phyloP scores from a whole-genome alignment of 1,140 invertebrate genomes.

The Cyrtorhinus lividipennis region DNA sequence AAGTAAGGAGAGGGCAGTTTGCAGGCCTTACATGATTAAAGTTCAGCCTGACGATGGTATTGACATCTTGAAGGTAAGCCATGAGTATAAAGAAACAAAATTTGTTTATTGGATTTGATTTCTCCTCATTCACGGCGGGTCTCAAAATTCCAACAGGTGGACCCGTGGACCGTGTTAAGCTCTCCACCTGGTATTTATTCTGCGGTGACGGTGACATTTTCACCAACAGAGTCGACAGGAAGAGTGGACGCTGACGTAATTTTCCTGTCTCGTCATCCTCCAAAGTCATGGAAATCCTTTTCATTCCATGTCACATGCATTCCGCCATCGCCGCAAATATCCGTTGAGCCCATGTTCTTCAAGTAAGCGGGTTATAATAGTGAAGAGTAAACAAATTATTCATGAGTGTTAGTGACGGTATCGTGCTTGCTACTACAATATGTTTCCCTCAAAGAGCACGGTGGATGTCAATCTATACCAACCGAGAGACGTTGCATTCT shows the following conservation, averaged over 20 bases:
- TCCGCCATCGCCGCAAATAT: neutral
- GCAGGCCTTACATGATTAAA: neutral
- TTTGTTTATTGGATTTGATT: neutral
- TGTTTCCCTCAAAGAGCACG: no score
- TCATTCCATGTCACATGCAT: slow-evolving; percentile 11
- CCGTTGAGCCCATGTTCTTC: neutral
- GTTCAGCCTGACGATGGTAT: neutral
- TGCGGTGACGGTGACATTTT: neutral
- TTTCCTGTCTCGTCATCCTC: neutral
- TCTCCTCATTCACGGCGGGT: no score
- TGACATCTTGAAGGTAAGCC: neutral
- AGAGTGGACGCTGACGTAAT: slow-evolving; percentile 2
- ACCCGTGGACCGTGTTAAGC: neutral
- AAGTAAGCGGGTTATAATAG: neutral
- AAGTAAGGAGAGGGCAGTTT: neutral
- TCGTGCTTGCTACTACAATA: no score
- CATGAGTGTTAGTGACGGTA: neutral
- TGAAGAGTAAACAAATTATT: neutral
- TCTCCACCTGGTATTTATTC: neutral
- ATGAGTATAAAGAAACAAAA: neutral
- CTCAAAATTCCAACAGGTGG: neutral
- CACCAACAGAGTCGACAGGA: neutral
- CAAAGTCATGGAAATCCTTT: slow-evolving; percentile 3
- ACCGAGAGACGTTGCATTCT: no score
- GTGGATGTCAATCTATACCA: no score